These are phyloP conservation scores for Rhinopomastus cyanomelas DNA, from an alignment of 2,113 vertebrate genomes.

Conservation along the genomic window DNA sequence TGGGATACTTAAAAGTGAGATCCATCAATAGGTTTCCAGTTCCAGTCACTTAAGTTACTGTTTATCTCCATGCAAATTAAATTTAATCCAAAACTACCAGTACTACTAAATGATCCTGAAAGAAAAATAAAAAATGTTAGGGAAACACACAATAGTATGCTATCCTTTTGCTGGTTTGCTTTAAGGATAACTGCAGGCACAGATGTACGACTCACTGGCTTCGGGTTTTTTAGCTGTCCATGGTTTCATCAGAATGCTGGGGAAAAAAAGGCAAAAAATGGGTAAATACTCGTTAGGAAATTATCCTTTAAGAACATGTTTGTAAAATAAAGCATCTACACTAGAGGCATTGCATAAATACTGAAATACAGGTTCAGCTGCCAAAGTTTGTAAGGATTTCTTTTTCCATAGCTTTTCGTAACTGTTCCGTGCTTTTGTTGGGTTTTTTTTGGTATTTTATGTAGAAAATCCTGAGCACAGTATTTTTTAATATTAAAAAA, in stretches of 20 bases:
- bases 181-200: not conserved
- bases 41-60: conserved; percentile 36
- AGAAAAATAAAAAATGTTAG: conserved; percentile 22
- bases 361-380: not conserved
- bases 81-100: conserved; percentile 49
- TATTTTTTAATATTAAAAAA: conserved; percentile 28
- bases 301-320: not conserved
- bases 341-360: not conserved
- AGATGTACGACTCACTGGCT: not conserved
- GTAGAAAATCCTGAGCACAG: not conserved
- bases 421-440: not conserved
- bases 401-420: not conserved
- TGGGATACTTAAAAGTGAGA: conserved; percentile 3
- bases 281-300: not conserved
- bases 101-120: conserved; percentile 43
- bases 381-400: not conserved
- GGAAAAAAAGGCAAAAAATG: not conserved
- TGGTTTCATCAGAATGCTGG: not conserved
- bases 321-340: not conserved
- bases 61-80: conserved; percentile 53
- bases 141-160: conserved; percentile 4
- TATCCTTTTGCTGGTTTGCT: conserved; percentile 5
- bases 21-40: conserved; percentile 29
- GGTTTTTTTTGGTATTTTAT: not conserved
- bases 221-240: not conserved